Percentiles rank a stretch among this genome's conserved stretches.
Conservation (phyloP, 2,888 invertebrate species). For the Drosophila setosimentum region DNA sequence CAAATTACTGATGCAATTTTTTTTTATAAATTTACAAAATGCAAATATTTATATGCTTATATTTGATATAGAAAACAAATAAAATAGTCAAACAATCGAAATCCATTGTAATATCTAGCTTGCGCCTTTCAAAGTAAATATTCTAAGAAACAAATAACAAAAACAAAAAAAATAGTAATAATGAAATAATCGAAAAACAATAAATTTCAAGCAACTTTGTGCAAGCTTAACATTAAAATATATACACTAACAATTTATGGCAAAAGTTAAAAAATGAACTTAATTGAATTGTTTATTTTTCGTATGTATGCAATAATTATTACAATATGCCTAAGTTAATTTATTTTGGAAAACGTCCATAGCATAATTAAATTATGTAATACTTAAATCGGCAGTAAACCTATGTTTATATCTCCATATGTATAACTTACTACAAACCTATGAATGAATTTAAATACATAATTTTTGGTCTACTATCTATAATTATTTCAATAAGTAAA, state of each 20-base stretch:
- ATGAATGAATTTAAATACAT: neutral
- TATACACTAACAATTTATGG: neutral
- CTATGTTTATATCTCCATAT: neutral
- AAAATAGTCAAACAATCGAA: neutral
- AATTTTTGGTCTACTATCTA: neutral
- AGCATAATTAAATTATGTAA: conserved; percentile 26
- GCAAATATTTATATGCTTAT: neutral
- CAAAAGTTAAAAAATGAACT: neutral
- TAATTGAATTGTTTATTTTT: neutral
- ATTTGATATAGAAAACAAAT: neutral
- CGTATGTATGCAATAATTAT: conserved; percentile 18
- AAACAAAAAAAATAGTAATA: neutral
- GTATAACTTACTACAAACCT: neutral
- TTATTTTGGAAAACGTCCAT: conserved; percentile 71
- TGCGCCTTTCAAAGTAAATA: neutral
- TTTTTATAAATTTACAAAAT: neutral
- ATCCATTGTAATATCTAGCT: conserved; percentile 3
- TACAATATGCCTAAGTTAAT: conserved; percentile 48
- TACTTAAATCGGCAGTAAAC: neutral
- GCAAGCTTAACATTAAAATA: neutral
- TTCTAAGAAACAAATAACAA: neutral
- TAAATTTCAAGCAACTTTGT: neutral
- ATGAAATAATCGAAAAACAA: neutral
- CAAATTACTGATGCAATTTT: neutral
- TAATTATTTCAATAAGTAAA: conserved; percentile 2